Evolutionary conservation across 2,888 invertebrate species (phyloP).

Genomic region (Drosophila macrospina): DNA sequence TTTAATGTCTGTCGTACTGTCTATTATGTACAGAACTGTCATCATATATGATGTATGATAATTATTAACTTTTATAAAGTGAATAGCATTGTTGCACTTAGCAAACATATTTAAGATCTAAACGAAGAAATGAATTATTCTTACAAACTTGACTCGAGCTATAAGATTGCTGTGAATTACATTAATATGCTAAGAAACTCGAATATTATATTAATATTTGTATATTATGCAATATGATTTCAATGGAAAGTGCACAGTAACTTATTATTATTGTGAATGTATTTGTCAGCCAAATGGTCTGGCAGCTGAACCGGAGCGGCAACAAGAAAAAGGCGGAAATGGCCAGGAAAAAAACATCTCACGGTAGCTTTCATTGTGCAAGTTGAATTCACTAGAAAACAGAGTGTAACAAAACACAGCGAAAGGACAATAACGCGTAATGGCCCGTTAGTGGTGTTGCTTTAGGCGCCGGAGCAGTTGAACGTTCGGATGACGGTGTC

Average conservation of each 20-base stretch:
- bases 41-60: too few relatives aligned
- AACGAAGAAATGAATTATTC: background rate
- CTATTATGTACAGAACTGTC: too few relatives aligned
- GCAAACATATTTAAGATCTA: background rate
- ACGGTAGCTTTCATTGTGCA: slow-evolving; percentile 26
- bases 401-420: slow-evolving; percentile 48
- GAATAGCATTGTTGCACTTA: background rate
- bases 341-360: slow-evolving; percentile 37
- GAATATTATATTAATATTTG: background rate
- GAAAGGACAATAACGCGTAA: slow-evolving; percentile 70
- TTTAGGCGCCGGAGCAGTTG: slow-evolving; percentile 57
- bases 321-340: slow-evolving; percentile 15
- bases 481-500: slow-evolving; percentile 53
- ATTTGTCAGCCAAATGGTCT: background rate
- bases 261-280: background rate
- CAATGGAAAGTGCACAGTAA: background rate
- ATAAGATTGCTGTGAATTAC: slow-evolving; percentile 11
- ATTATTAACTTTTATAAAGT: background rate
- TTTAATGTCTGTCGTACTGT: too few relatives aligned
- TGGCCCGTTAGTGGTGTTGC: slow-evolving; percentile 67
- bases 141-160: background rate
- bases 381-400: slow-evolving; percentile 23
- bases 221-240: background rate
- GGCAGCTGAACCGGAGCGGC: background rate
- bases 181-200: background rate